Evolutionary conservation across 2,888 invertebrate species (phyloP).

Genomic region (Siphlonurus alternatus): DNA sequence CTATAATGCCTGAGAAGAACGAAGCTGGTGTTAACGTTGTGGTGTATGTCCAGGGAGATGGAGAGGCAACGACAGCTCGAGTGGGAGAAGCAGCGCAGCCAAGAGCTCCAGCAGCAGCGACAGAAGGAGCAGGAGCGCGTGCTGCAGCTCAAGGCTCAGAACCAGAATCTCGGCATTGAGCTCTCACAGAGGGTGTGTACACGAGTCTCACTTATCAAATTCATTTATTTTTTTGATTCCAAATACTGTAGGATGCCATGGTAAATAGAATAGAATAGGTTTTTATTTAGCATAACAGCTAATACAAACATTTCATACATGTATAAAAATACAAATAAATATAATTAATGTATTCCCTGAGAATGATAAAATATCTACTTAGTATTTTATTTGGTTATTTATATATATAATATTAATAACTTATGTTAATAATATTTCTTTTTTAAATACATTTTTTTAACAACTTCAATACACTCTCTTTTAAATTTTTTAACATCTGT

Average conservation of each 20-base stretch:
- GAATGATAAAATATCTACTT: too few relatives aligned
- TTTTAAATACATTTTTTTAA: too few relatives aligned
- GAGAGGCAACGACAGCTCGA: slow-evolving; percentile 88
- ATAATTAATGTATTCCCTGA: too few relatives aligned
- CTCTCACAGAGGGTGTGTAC: slow-evolving; percentile 39
- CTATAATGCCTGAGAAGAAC: too few relatives aligned
- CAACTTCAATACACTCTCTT: too few relatives aligned
- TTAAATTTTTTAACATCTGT: too few relatives aligned
- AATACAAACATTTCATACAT: too few relatives aligned
- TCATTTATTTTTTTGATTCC: not conserved
- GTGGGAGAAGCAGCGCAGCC: slow-evolving; percentile 83
- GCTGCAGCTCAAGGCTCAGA: slow-evolving; percentile 68
- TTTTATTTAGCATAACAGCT: not conserved
- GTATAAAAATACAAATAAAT: too few relatives aligned
- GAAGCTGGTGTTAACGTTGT: too few relatives aligned
- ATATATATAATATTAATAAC: too few relatives aligned
- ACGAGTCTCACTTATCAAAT: not conserved
- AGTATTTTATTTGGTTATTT: too few relatives aligned
- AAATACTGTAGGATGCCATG: not conserved
- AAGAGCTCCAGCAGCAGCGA: slow-evolving; percentile 72
- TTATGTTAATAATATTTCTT: too few relatives aligned
- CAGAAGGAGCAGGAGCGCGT: slow-evolving; percentile 75
- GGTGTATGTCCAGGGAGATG: slow-evolving; percentile 61
- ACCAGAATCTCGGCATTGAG: slow-evolving; percentile 68
- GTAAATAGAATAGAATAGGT: not conserved